Evolutionary conservation across 2,888 invertebrate genomes (phyloP), one percentile per base, ranked within the genome.

Genomic region (Anoncus sp.): DNA sequence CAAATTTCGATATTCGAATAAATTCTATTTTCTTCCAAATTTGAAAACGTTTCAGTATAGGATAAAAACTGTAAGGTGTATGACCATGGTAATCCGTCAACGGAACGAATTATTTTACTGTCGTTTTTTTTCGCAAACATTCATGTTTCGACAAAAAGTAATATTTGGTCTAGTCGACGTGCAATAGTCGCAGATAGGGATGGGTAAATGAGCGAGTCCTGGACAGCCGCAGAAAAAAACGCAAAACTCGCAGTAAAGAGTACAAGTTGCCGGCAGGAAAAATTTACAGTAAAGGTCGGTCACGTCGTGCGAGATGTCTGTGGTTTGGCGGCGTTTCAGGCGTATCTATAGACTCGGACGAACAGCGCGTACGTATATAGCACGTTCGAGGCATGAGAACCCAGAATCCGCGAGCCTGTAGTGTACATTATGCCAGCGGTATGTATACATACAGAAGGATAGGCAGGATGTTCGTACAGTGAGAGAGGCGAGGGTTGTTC

Each of bases 251-350:
- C 10, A 24, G 43, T 60, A 62, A 55, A 51, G 60, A 53, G 73
- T 43, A 38, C 49, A 71, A 71, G 63, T 71, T 66, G 67, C 59
- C 76, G n/a, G 69, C 70, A 51, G 79, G 78, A 85, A 84, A 85
- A 86, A 85, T 84, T 82, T 79, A 76, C 77, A 73, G 67, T 70
- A 80, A 82, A 81, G 82, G 82, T 84, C 76, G 79, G 80, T 77
- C 77, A 73, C 81, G 82, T 82, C 80, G 81, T 67, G 81, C 81
- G 83, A 31, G 31, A 82, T 81, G 82, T 82, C 82, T 88, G 90
- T 83, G 89, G 90, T 88, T 90, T 90, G 88, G 89, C 89, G 85
- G 82, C 80, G 87, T 86, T 90, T 88, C 89, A 88, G 78, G 84
- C 79, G 83, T 79, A 69, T 18, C 71, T 74, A 78, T 70, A 67